A percentile compares a stretch with the other conserved stretches of the same genome.
Evolutionary conservation across 2,888 invertebrate species (phyloP).

Genomic region (Conomelus anceps): DNA sequence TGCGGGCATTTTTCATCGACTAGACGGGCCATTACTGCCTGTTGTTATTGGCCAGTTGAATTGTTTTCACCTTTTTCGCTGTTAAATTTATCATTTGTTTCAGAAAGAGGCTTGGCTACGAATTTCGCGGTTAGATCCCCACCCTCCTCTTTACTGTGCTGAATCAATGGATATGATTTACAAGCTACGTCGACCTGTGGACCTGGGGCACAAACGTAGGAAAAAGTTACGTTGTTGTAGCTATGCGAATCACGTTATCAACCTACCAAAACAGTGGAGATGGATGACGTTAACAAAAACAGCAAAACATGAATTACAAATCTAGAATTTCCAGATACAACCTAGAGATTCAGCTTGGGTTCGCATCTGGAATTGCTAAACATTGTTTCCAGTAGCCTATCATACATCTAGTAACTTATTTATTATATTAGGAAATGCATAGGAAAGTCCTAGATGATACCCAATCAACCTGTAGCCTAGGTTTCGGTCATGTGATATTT

Average conservation of each 20-base stretch:
- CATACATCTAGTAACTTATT: no score
- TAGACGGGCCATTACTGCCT: not conserved
- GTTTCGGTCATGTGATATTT: no score
- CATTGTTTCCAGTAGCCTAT: no score
- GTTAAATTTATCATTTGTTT: not conserved
- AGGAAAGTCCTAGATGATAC: no score
- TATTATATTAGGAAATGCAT: no score
- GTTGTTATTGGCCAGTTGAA: not conserved
- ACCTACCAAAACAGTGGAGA: not conserved
- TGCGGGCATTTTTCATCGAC: not conserved
- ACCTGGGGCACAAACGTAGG: not conserved
- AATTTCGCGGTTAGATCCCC: not conserved
- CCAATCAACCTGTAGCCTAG: no score
- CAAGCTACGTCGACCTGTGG: not conserved
- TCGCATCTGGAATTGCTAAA: no score
- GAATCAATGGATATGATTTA: not conserved
- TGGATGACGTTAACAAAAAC: not conserved
- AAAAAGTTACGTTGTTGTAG: not conserved
- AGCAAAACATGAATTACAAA: not conserved
- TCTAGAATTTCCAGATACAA: not conserved
- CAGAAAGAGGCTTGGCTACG: not conserved
- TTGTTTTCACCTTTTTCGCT: not conserved
- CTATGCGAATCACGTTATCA: not conserved
- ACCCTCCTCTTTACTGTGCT: not conserved
- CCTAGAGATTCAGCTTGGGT: no score